phyloP scores from a whole-genome alignment of 2,797 vertebrate genomes.

The Ceyx erithaca region DNA sequence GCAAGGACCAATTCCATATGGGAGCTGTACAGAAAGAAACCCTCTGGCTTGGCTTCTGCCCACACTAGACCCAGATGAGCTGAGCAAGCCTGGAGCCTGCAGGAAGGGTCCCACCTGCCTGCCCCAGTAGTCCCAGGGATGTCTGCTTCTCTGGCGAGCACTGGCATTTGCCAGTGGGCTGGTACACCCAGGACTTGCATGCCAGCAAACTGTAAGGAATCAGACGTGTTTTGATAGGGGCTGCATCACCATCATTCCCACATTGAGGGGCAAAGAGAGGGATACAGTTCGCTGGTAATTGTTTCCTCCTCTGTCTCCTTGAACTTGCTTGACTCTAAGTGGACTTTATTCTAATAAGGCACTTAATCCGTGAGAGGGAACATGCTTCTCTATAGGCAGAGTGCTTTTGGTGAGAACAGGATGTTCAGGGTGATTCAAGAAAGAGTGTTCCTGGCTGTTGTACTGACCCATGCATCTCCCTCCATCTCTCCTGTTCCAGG shows the following conservation, averaged over 20 bases:
- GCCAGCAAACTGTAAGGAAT: neutral
- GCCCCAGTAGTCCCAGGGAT: rapidly evolving
- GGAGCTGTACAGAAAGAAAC: neutral
- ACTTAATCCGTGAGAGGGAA: neutral
- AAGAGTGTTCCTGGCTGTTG: neutral
- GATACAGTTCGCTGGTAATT: neutral
- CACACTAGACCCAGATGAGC: neutral
- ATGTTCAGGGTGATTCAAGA: neutral
- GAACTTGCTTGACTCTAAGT: rapidly evolving
- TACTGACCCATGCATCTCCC: neutral
- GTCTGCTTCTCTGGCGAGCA: rapidly evolving
- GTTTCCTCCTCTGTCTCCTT: neutral
- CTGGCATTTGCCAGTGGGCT: neutral
- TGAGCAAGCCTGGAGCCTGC: neutral
- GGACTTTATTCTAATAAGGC: neutral
- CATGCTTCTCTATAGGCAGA: rapidly evolving
- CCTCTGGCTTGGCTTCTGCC: slow-evolving; percentile 1
- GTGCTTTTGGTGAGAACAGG: neutral
- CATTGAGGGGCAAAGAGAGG: neutral
- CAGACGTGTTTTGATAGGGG: neutral
- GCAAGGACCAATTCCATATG: neutral
- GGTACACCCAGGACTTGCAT: neutral
- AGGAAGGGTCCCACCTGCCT: neutral
- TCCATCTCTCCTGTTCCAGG: slow-evolving; percentile 75
- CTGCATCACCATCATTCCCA: rapidly evolving